phyloP scores from a whole-genome alignment of 2,113 vertebrate species.

The Balaenoptera acutorostrata region DNA sequence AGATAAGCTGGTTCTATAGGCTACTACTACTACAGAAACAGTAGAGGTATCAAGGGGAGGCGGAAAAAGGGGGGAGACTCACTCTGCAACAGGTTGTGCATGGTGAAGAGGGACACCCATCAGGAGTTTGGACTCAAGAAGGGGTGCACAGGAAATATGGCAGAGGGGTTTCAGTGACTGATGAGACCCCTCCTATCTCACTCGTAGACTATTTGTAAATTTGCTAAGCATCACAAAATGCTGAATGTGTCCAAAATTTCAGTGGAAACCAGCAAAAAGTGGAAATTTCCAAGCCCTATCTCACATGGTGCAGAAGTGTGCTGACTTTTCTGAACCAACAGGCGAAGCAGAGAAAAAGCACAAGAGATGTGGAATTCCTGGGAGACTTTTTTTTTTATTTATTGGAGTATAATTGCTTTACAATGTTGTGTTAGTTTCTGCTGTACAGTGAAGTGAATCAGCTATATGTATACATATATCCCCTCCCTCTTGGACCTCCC shows the following conservation, averaged over 20 bases:
- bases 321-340: not conserved
- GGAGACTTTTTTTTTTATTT: not conserved
- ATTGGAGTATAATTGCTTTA: too few relatives aligned
- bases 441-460: too few relatives aligned
- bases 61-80: not conserved
- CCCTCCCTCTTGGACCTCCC: too few relatives aligned
- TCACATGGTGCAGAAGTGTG: not conserved
- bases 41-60: not conserved
- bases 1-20: not conserved
- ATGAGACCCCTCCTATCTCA: not conserved
- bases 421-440: too few relatives aligned
- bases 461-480: too few relatives aligned
- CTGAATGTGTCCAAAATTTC: not conserved
- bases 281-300: not conserved
- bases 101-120: fast-evolving
- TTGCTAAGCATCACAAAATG: not conserved
- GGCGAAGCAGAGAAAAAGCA: not conserved
- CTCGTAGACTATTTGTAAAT: not conserved
- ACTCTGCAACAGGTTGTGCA: not conserved
- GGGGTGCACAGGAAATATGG: not conserved
- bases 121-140: not conserved
- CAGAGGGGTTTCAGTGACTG: not conserved
- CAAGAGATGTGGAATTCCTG: not conserved
- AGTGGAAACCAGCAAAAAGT: not conserved
- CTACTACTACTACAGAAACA: not conserved